Base-by-base conservation (phyloP, 2,113 vertebrate species). In the Carassius auratus region DNA sequence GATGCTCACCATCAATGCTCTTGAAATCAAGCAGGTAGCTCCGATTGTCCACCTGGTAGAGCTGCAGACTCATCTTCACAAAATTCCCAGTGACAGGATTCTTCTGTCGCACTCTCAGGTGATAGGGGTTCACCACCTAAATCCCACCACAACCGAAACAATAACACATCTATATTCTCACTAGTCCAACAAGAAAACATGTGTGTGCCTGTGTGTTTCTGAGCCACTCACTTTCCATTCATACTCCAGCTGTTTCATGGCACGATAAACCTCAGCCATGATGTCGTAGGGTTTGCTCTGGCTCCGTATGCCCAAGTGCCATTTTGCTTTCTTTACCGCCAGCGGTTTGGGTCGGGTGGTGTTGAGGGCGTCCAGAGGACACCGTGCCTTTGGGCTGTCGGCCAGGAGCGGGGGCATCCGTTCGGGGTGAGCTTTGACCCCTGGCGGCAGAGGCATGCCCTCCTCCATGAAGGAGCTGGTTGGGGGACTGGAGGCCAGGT, bases 11-110 rank as follows among this genome's bases (percentile, higher is more conserved):
- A 79, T 99, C 98, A 0, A 99, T 99, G 93, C 98, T 99, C 92
- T 98, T 99, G 91, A 99, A 99, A 93, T 99, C 98, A 86, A 99
- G 93, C 83, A 99, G 96, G 89, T 98, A 99, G 91, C 97, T 99
- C 88, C 97, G 96, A 89, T 94, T 97, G 93, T 99, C 98, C 89
- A 99, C 98, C 90, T 99, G 97, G 92, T 99, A 99, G n/a, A 99
- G 96, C 90, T 99, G 98, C 85, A 99, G 95, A 89, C 98, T 98
- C 98, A 99, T 99, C 92, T 99, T 99, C 91, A 98, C 97, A 9
- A 97, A 95, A 88, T 96, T 99, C 52, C 98, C 97, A 0, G 98
- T 99, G 48, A 99, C 97, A 0, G 97, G 96, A 89, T 99, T 99
- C 95, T 96, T 99, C 88, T 96, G 95, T 52, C 98, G 95, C 85